A percentile compares a stretch with the other conserved stretches of the same genome.
These are phyloP conservation scores for Acanthis flammea DNA, from an alignment of 2,797 vertebrate genomes.

Conservation along the genomic window DNA sequence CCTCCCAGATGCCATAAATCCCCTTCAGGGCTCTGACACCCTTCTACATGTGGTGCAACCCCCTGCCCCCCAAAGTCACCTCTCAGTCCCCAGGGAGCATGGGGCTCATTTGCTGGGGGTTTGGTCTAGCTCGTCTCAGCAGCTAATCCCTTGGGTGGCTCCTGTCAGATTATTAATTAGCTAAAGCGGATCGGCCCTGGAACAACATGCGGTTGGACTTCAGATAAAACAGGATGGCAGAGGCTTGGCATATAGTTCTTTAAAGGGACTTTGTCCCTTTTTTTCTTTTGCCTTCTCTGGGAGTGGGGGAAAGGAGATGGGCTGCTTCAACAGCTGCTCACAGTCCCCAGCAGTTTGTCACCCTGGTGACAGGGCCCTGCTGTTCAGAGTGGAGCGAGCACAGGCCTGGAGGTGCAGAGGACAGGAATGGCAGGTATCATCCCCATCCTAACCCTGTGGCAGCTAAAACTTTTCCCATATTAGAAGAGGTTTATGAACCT, in stretches of 20 bases:
- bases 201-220: constrained; percentile 79
- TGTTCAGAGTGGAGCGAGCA: neutral
- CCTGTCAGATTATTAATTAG: constrained; percentile 88
- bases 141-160: constrained; percentile 82
- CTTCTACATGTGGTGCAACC: constrained; percentile 40
- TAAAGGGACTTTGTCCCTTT: constrained; percentile 71
- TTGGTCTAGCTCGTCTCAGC: constrained; percentile 77
- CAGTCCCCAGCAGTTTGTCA: neutral
- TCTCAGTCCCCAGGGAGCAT: constrained; percentile 69
- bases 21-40: constrained; percentile 44
- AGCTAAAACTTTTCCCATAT: neutral
- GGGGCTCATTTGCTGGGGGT: constrained; percentile 78
- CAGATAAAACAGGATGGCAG: constrained; percentile 76
- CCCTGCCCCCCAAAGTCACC: constrained; percentile 75
- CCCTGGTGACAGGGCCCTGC: neutral
- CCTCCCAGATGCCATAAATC: constrained; percentile 56
- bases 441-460: neutral
- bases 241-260: constrained; percentile 54
- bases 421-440: neutral
- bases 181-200: constrained; percentile 83
- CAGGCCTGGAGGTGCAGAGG: neutral
- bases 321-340: neutral
- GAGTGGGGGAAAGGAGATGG: neutral
- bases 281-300: neutral
- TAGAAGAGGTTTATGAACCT: neutral